phyloP scores from a whole-genome alignment of 2,888 invertebrate genomes.

The Gisinianus flammeolus region DNA sequence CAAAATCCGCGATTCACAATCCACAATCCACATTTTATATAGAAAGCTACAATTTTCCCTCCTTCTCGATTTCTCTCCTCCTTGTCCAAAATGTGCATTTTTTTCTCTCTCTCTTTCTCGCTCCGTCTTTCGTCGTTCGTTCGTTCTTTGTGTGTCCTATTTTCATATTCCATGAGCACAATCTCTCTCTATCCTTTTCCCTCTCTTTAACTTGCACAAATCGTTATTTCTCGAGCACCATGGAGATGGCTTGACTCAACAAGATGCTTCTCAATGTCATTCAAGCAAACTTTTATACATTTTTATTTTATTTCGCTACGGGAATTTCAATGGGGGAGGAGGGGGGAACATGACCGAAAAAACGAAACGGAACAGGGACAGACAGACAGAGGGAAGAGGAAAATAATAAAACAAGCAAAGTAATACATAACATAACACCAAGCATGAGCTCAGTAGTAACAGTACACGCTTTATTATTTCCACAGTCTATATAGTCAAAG shows the following conservation, averaged over 20 bases:
- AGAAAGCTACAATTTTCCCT: not conserved
- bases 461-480: not conserved
- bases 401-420: not conserved
- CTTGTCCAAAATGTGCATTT: not conserved
- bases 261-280: slow-evolving; percentile 25
- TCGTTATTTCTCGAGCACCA: not conserved
- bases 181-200: not conserved
- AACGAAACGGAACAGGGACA: too few relatives aligned
- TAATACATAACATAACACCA: not conserved
- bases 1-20: slow-evolving; percentile 10
- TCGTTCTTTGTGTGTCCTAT: not conserved
- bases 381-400: not conserved
- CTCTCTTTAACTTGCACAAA: slow-evolving; percentile 23
- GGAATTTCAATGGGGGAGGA: not conserved
- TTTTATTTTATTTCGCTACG: not conserved
- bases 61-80: not conserved
- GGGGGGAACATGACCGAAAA: not conserved
- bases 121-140: not conserved
- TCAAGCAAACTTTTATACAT: not conserved
- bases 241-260: not conserved
- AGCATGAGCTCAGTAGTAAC: not conserved
- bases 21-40: too few relatives aligned
- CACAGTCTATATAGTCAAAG: not conserved
- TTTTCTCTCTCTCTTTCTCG: not conserved
- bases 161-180: slow-evolving; percentile 3